Evolutionary conservation across 2,113 vertebrate species (phyloP).

Genomic region (Oxygymnocypris stewartii): DNA sequence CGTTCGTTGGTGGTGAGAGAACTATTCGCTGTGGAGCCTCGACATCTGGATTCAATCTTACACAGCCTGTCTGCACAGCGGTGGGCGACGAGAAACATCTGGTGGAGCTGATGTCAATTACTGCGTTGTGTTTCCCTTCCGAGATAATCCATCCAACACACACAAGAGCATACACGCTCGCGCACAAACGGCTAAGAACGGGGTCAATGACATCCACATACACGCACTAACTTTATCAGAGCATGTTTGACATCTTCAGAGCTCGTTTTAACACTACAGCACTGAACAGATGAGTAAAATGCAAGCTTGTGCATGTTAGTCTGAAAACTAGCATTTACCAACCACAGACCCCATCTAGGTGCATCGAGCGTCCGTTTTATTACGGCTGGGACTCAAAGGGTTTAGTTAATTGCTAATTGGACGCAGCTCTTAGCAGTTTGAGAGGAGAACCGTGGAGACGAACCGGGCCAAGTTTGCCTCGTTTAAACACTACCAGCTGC

Average conservation of each 20-base stretch:
- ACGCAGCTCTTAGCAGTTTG: not conserved
- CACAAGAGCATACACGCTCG: constrained; percentile 14
- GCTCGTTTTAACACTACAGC: not conserved
- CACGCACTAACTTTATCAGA: not conserved
- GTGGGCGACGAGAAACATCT: constrained; percentile 79
- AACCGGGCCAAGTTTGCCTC: not conserved
- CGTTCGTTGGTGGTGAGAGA: constrained; percentile 62
- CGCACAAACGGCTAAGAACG: not conserved
- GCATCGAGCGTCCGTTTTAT: not conserved
- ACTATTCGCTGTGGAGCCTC: constrained; percentile 52
- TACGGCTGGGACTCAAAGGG: not conserved
- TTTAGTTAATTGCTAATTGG: constrained; percentile 18
- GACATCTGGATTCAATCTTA: constrained; percentile 79
- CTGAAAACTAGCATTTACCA: not conserved
- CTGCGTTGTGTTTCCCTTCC: constrained; percentile 74
- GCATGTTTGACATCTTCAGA: not conserved
- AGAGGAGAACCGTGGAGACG: constrained; percentile 31
- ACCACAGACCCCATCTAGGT: not conserved
- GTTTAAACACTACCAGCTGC: constrained; percentile 54
- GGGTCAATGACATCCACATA: constrained; percentile 36
- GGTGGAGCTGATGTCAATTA: constrained; percentile 80
- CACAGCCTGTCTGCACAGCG: constrained; percentile 65
- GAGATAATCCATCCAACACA: constrained; percentile 67
- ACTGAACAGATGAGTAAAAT: not conserved
- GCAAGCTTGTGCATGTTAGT: not conserved